A percentile compares a stretch with the other conserved stretches of the same genome.
These are phyloP conservation scores for Halichoerus grypus DNA, from an alignment of 2,113 vertebrate species.

Conservation along the genomic window DNA sequence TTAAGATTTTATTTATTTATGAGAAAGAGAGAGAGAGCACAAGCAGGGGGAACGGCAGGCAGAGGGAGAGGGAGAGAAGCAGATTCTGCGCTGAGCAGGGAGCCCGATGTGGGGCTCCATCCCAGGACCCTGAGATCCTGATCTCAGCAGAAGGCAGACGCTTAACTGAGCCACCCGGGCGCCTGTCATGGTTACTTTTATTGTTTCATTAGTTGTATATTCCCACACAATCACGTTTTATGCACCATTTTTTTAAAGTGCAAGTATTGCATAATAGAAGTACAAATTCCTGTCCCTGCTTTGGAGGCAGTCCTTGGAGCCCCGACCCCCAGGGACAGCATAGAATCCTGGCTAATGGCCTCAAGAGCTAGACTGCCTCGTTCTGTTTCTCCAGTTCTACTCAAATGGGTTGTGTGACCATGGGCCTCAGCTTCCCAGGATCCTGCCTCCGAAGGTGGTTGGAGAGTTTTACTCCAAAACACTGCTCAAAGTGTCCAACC, in stretches of 20 bases:
- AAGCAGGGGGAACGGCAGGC: no score
- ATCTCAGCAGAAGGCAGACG: not conserved
- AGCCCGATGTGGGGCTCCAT: not conserved
- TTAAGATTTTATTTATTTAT: not conserved
- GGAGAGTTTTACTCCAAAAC: not conserved
- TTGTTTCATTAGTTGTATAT: not conserved
- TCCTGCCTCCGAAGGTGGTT: not conserved
- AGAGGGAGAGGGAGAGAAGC: not conserved
- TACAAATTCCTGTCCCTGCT: not conserved
- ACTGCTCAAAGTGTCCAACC: not conserved
- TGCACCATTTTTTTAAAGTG: not conserved
- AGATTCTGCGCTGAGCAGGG: no score
- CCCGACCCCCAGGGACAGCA: not conserved
- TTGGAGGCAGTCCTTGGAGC: not conserved
- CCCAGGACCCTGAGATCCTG: not conserved
- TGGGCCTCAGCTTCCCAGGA: no score
- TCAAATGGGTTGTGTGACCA: rapidly evolving
- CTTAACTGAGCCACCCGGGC: not conserved
- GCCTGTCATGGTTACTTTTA: no score
- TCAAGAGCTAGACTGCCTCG: not conserved
- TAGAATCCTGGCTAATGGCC: not conserved
- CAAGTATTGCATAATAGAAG: not conserved
- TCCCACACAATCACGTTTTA: not conserved
- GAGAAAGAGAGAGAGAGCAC: no score
- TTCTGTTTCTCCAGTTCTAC: not conserved